Evolutionary conservation across 30 jellyfish, hydroid and myxozoan genomes (phyloP).

Genomic region (Aurelia coerulea): DNA sequence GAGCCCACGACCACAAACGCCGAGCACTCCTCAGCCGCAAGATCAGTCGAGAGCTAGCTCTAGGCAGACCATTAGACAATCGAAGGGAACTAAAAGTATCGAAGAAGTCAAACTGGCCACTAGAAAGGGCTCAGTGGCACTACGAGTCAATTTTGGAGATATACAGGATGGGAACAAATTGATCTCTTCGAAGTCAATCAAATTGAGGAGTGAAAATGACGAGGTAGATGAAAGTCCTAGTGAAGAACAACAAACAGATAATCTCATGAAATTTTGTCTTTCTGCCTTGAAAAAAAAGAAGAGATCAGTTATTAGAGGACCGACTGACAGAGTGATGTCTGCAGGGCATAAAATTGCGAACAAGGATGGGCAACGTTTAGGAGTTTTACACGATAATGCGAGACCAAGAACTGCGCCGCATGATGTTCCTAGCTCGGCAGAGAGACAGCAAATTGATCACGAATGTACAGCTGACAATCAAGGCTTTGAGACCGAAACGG

Average conservation of each 20-base stretch:
- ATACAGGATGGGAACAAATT: background rate
- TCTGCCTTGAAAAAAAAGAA: slow-evolving; percentile 58
- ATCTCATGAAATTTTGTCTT: slow-evolving; percentile 29
- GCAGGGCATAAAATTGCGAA: background rate
- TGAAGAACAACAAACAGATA: slow-evolving; percentile 4
- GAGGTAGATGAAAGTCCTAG: background rate
- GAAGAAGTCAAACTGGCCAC: background rate
- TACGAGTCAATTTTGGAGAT: slow-evolving; percentile 57
- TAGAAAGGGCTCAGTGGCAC: slow-evolving; percentile 11
- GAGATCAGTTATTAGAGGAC: background rate
- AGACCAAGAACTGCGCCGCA: slow-evolving; percentile 5
- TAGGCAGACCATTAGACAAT: background rate
- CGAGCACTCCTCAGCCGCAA: background rate
- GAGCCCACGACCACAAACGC: background rate
- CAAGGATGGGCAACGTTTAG: background rate
- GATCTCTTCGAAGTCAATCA: slow-evolving; percentile 24
- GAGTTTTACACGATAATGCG: background rate
- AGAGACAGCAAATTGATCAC: no score
- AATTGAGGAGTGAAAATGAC: background rate
- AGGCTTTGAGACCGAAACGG: no score
- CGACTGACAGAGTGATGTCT: background rate
- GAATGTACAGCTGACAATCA: no score
- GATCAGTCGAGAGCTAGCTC: background rate
- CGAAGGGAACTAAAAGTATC: background rate
- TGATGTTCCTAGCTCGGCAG: no score